Evolutionary conservation across 1,140 invertebrate species (phyloP).

Genomic region (Sycophaga agraensis): DNA sequence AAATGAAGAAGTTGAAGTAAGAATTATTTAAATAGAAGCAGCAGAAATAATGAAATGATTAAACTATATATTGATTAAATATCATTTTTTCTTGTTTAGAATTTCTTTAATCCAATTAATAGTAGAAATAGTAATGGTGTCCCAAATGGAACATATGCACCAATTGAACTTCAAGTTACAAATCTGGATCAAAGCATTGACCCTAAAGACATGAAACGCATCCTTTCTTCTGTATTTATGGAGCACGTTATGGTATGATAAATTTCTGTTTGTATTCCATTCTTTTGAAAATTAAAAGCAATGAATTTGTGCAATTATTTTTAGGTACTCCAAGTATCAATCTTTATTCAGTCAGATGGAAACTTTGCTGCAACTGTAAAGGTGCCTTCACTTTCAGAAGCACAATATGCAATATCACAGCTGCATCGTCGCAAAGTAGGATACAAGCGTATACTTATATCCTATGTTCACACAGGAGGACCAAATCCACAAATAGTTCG

Average conservation of each 20-base stretch:
- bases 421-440: constrained; percentile 81
- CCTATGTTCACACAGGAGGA: constrained; percentile 67
- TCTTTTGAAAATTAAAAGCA: neutral
- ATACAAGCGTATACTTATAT: constrained; percentile 78
- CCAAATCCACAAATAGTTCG: constrained; percentile 68
- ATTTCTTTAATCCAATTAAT: constrained; percentile 53
- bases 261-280: neutral
- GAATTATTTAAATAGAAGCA: constrained; percentile 22
- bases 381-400: constrained; percentile 68
- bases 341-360: constrained; percentile 70
- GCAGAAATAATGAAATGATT: too few species aligned
- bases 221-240: constrained; percentile 67
- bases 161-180: constrained; percentile 71
- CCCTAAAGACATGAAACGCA: constrained; percentile 68
- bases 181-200: constrained; percentile 78
- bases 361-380: constrained; percentile 68
- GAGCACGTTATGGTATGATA: constrained; percentile 68
- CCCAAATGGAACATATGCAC: constrained; percentile 41
- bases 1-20: constrained; percentile 51
- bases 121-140: constrained; percentile 40
- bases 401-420: constrained; percentile 80
- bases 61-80: too few species aligned
- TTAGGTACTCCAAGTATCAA: constrained; percentile 67
- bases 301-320: neutral
- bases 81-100: constrained; percentile 35